Conservation (phyloP, 2,113 vertebrate genomes). For the Lycaon pictus region DNA sequence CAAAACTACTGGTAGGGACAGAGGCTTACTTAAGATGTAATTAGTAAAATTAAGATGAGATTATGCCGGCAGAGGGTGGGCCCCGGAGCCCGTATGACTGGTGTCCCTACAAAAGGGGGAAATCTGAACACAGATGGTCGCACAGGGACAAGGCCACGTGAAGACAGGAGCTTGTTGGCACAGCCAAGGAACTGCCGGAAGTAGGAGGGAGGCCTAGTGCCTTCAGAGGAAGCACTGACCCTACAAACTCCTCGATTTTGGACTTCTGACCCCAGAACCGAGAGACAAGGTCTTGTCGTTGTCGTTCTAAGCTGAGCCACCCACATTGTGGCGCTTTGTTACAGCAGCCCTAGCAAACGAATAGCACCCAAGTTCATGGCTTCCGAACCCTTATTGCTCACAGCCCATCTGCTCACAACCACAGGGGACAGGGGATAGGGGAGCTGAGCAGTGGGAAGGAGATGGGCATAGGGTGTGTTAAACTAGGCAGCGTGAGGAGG, state of each 20-base stretch:
- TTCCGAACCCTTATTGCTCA: background rate
- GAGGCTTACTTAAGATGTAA: background rate
- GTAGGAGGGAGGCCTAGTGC: background rate
- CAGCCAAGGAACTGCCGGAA: background rate
- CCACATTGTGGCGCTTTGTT: background rate
- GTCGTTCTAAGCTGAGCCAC: conserved; percentile 12
- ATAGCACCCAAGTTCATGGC: background rate
- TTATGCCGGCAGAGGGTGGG: background rate
- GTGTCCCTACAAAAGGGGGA: background rate
- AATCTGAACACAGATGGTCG: background rate
- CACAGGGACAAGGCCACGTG: background rate
- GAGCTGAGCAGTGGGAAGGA: background rate
- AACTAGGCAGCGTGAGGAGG: background rate
- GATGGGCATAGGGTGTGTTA: background rate
- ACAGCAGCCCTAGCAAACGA: background rate
- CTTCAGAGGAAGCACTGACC: background rate
- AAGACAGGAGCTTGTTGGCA: background rate
- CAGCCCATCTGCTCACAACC: background rate
- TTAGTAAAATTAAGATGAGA: conserved; percentile 5
- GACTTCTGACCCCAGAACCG: background rate
- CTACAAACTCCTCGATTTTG: background rate
- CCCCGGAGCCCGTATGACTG: background rate
- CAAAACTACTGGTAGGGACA: background rate
- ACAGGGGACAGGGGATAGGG: background rate
- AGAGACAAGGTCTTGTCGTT: background rate